Base-by-base conservation (phyloP, 2,888 invertebrate species). In the Apodemia hepburni region DNA sequence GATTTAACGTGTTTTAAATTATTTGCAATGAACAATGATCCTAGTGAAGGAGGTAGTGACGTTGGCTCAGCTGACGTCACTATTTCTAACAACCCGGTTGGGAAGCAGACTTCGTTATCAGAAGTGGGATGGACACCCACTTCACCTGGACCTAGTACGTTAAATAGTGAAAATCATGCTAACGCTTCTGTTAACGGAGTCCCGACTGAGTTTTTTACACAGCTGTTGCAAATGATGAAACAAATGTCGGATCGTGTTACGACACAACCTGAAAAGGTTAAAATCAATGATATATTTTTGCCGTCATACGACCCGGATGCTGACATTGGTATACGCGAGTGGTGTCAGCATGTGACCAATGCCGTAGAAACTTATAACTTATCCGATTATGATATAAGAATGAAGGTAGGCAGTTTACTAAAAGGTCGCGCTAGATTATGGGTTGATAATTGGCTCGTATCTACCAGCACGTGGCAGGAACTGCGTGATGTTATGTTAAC, bases 341-440 rank as follows among this genome's bases (percentile, higher is more conserved):
- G 45, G 45, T 47, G 45, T 47, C 45, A 73, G 4, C 73, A 73
- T 49, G 62, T 74, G 1, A 45, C 61, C 9, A 67, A 59, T 45
- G 64, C 63, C 1, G 35, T 29, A 3, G 22, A 11, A 8, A 60
- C 15, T 0, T 63, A 65, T 42, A 15, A 64, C 33, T 49, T 66
- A 12, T 61, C 12, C 29, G 65, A 66, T n/a, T 63, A 64, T 38
- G 75, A 75, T 5, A 29, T 75, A 0, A 64, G 73, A 0, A 75
- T 73, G 71, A 77, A 76, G 47, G 73, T 68, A 0, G 58, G 66
- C 9, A 69, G 72, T 49, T 60, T 75, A 17, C 61, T 77, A 0
- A 75, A 73, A 61, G 75, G 75, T 2, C 68, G 75, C 3, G 75
- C 74, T 2, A 70, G 65, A 38, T 49, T 73, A 45, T 74, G 73